Percentiles rank a stretch among this genome's conserved stretches.
These are phyloP conservation scores for Aethes cnicana DNA, from an alignment of 2,888 invertebrate species.

Conservation along the genomic window DNA sequence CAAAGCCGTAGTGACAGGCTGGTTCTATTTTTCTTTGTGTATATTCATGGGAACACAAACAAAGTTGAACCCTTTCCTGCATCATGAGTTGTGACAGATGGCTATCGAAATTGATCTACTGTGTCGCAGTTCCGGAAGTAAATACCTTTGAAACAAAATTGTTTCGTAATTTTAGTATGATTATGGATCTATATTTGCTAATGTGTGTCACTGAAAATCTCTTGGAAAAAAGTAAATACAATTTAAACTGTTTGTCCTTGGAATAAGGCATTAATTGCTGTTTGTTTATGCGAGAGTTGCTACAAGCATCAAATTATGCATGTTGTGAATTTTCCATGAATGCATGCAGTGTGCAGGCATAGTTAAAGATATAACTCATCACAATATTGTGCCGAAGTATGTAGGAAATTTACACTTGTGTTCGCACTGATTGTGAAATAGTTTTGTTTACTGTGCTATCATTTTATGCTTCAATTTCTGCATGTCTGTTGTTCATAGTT, in stretches of 20 bases:
- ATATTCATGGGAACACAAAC: neutral
- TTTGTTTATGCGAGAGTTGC: neutral
- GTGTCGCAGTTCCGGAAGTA: conserved; percentile 22
- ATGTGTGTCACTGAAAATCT: too few relatives aligned
- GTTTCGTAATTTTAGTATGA: neutral
- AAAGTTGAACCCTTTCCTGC: neutral
- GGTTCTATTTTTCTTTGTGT: conserved; percentile 18
- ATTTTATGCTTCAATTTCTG: too few relatives aligned
- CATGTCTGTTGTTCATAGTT: too few relatives aligned
- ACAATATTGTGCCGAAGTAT: neutral
- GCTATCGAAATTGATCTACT: conserved; percentile 23
- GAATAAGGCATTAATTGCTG: conserved; percentile 3
- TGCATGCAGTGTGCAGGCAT: conserved; percentile 6
- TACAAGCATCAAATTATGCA: conserved; percentile 1
- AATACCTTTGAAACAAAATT: neutral
- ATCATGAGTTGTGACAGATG: conserved; percentile 25
- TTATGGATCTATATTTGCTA: neutral
- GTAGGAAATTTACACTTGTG: conserved; percentile 8
- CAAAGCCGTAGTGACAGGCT: conserved; percentile 5
- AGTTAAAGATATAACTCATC: conserved; percentile 8
- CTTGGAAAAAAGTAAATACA: conserved; percentile 25
- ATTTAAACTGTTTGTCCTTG: neutral
- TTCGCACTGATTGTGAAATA: neutral
- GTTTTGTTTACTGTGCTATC: neutral
- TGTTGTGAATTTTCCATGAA: conserved; percentile 12